Evolutionary conservation across 2,797 vertebrate species (phyloP).

Genomic region (Siniperca scherzeri): DNA sequence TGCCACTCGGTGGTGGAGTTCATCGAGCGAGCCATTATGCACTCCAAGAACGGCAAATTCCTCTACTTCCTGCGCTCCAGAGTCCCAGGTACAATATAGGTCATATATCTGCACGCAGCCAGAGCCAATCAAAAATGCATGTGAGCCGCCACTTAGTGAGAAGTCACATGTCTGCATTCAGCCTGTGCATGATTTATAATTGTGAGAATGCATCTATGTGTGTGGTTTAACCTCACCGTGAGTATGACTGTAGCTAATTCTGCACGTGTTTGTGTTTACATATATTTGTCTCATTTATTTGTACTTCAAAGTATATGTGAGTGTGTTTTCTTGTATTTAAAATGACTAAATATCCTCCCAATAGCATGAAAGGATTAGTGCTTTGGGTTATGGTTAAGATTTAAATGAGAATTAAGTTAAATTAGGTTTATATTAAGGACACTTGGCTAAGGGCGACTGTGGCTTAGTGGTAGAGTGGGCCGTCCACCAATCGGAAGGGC

Average conservation of each 20-base stretch:
- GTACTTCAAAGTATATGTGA: not conserved
- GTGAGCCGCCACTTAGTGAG: slow-evolving; percentile 43
- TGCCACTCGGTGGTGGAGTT: slow-evolving; percentile 99
- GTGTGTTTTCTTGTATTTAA: not conserved
- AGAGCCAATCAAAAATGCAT: slow-evolving; percentile 51
- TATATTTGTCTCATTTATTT: not conserved
- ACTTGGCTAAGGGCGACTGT: too few species aligned
- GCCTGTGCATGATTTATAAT: slow-evolving; percentile 33
- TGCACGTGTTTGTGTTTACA: not conserved
- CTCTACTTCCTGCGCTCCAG: slow-evolving; percentile 97
- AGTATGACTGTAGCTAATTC: not conserved
- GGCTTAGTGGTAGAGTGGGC: too few species aligned
- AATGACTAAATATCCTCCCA: not conserved
- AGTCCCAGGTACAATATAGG: slow-evolving; percentile 90
- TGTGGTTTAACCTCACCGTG: not conserved
- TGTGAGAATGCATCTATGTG: slow-evolving; percentile 22
- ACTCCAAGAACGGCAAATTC: slow-evolving; percentile 98
- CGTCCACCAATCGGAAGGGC: too few species aligned
- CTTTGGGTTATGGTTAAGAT: not conserved
- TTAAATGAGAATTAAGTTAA: not conserved
- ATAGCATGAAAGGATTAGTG: not conserved
- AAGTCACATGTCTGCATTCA: slow-evolving; percentile 18
- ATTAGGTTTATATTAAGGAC: not conserved
- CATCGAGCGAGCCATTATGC: slow-evolving; percentile 97
- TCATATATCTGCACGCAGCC: slow-evolving; percentile 20